These are phyloP conservation scores for Apodemus speciosus DNA, from an alignment of 2,113 vertebrate species.

Conservation along the genomic window DNA sequence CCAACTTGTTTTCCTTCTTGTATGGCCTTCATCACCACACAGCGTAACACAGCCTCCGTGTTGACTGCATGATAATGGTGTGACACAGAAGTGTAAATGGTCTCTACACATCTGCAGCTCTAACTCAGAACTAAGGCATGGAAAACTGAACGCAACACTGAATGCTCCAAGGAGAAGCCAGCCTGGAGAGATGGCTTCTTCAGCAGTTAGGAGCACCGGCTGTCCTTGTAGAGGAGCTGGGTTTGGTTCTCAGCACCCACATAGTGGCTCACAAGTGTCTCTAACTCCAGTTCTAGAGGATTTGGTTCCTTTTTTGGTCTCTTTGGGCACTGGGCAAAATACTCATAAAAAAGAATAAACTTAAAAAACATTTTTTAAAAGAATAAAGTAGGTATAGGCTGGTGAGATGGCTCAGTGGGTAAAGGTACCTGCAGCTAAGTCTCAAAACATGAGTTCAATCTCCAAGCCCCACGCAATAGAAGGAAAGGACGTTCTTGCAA, in stretches of 20 bases:
- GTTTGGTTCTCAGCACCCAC: background rate
- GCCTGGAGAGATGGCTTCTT: background rate
- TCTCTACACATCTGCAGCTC: background rate
- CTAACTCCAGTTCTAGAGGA: background rate
- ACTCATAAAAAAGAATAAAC: background rate
- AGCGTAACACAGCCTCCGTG: too few species aligned
- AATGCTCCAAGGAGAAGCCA: background rate
- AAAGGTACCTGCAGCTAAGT: background rate
- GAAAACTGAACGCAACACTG: too few species aligned
- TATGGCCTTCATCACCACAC: background rate
- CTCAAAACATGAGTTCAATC: background rate
- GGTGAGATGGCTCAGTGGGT: background rate
- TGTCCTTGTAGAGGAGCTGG: background rate
- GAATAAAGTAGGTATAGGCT: background rate
- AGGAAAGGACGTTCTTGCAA: background rate
- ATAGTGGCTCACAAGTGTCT: background rate
- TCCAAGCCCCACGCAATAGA: too few species aligned
- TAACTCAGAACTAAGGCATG: background rate
- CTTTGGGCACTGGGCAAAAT: background rate
- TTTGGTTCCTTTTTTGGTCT: background rate
- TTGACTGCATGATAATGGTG: too few species aligned
- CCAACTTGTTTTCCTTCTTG: background rate
- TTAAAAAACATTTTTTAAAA: background rate
- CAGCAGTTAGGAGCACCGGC: background rate
- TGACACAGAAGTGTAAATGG: too few species aligned